A percentile compares a stretch with the other conserved stretches of the same genome.
These are phyloP conservation scores for Pecten maximus DNA, from an alignment of 2,888 invertebrate genomes.

Conservation along the genomic window DNA sequence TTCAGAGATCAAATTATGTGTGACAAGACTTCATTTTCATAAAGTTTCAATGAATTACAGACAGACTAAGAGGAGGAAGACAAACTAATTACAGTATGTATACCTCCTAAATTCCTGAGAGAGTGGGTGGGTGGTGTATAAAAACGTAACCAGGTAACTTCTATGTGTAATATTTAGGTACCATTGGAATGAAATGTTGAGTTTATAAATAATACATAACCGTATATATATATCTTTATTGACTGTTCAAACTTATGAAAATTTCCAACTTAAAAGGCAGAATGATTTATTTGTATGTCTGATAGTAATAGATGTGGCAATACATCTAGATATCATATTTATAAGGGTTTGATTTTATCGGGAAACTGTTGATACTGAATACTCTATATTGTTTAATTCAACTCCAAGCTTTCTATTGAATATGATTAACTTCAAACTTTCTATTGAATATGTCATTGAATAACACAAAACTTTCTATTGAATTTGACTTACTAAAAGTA, in stretches of 20 bases:
- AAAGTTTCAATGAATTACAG: too few relatives aligned
- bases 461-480: not conserved
- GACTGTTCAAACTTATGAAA: not conserved
- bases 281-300: not conserved
- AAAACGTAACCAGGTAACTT: too few relatives aligned
- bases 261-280: not conserved
- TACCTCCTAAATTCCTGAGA: too few relatives aligned
- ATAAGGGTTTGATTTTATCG: not conserved
- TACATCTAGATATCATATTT: not conserved
- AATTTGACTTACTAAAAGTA: not conserved
- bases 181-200: not conserved
- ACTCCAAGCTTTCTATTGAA: not conserved
- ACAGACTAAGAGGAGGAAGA: too few relatives aligned
- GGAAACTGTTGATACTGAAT: not conserved
- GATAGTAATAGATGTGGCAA: not conserved
- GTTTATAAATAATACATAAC: constrained; percentile 10
- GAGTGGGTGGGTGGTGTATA: too few relatives aligned
- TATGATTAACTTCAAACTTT: too few relatives aligned
- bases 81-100: too few relatives aligned
- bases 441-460: too few relatives aligned
- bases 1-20: too few relatives aligned
- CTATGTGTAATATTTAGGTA: too few relatives aligned
- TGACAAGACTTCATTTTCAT: too few relatives aligned
- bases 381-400: constrained; percentile 21
- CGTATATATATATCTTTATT: not conserved